Conservation (phyloP, 2,797 vertebrate genomes). For the Cuculus canorus region DNA sequence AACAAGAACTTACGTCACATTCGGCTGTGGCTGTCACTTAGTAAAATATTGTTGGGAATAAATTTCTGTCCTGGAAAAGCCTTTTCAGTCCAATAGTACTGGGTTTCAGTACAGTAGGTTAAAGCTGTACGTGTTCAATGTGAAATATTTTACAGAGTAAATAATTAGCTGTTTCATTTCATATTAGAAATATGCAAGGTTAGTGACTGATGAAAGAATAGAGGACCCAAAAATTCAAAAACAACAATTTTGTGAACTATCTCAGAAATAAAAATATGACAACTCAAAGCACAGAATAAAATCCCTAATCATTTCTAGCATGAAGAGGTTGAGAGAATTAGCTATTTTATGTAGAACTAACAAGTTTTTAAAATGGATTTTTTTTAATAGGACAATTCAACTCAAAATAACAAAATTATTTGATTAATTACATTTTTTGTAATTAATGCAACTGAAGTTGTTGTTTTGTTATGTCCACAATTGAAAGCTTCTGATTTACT, state of each 20-base stretch:
- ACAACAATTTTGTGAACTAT: background rate
- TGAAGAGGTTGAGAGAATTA: background rate
- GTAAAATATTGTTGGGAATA: background rate
- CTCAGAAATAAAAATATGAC: background rate
- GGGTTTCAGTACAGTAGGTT: background rate
- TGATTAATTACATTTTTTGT: background rate
- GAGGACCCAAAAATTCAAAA: background rate
- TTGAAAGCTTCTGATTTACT: background rate
- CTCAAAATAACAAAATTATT: background rate
- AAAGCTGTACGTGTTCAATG: background rate
- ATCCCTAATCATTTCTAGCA: background rate
- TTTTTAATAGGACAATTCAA: background rate
- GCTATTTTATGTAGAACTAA: background rate
- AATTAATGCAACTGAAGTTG: background rate
- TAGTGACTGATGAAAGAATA: background rate
- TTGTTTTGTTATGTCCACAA: background rate
- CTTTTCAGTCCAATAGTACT: background rate
- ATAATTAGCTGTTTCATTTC: background rate
- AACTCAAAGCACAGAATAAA: background rate
- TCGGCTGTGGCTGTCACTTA: background rate
- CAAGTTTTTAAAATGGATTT: background rate
- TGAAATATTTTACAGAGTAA: background rate
- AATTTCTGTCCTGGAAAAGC: background rate
- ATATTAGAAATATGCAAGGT: background rate
- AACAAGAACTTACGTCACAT: background rate